Evolutionary conservation across 2,888 invertebrate species (phyloP), one percentile per base, ranked within the genome.

Genomic region (Agriopis leucophaearia): DNA sequence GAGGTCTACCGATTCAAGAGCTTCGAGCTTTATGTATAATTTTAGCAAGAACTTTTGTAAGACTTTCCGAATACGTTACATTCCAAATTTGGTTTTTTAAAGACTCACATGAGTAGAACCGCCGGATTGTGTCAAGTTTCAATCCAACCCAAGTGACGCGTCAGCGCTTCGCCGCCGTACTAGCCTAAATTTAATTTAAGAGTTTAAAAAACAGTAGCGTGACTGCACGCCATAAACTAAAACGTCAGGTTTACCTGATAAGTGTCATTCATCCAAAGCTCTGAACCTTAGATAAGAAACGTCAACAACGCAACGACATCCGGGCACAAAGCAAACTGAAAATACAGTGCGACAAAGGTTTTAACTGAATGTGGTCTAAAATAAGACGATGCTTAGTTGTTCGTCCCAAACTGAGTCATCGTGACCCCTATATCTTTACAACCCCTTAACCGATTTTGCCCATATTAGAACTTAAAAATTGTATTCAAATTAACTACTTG

Each of bases 291-390:
- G 90, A 91, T 91, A 91, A 90, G 82, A 73, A 72, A 74, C 66
- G 77, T 83, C 88, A 89, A 89, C 89, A 89, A 72, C 58, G 63
- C 82, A 77, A 67, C 77, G 80, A 89, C 89, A 92, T 91, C 92
- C 92, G 91, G 90, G 83, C 87, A 76, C 72, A 81, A 74, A 84
- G 80, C 83, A 86, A 88, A 89, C 87, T 58, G 74, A 80, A 78
- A 83, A 79, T 83, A 77, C 9, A n/a, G 18, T n/a, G 27, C 16
- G 18, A 45, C 44, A 57, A 36, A 35, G 35, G 40, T 47, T 7
- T 45, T 44, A n/a, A 47, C 36, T 9, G 13, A 57, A 44, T n/a
- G n/a, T 18, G 44, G 8, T 15, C 16, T 16, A 7, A 47, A 47
- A 8, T 16, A 9, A 16, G 8, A 16, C 1, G 2, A 27, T 27